phyloP scores from a whole-genome alignment of 1,140 invertebrate species.

The Meteorus sp. region DNA sequence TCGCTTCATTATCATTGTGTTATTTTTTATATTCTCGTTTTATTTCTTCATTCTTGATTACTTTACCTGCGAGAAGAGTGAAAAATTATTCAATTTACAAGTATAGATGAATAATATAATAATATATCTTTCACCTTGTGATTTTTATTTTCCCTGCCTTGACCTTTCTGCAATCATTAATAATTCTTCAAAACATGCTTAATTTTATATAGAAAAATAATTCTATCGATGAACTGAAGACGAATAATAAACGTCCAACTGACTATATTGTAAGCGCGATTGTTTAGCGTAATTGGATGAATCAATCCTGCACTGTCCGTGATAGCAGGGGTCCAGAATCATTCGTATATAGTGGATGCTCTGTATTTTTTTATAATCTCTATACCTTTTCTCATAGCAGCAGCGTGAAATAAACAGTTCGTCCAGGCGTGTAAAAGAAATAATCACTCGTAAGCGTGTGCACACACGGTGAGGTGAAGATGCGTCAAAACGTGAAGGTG shows the following conservation, averaged over 20 bases:
- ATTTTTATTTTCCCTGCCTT: slow-evolving; percentile 14
- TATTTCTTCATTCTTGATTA: not conserved
- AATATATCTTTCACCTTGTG: no score
- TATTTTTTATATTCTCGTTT: not conserved
- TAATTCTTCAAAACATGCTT: not conserved
- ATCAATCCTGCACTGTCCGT: slow-evolving; percentile 33
- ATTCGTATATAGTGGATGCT: not conserved
- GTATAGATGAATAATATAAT: slow-evolving; percentile 28
- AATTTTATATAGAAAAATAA: not conserved
- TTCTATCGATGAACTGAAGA: not conserved
- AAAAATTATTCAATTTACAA: slow-evolving; percentile 32
- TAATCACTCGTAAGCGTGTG: slow-evolving; percentile 22
- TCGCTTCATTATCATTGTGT: not conserved
- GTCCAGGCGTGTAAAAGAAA: slow-evolving; percentile 34
- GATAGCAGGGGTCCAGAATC: slow-evolving; percentile 17
- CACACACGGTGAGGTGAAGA: slow-evolving; percentile 39
- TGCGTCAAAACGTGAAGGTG: slow-evolving; percentile 42
- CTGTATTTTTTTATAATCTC: slow-evolving; percentile 10
- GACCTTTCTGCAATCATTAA: slow-evolving; percentile 15
- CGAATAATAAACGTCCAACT: no score
- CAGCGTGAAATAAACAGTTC: slow-evolving; percentile 21
- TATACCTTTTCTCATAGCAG: not conserved
- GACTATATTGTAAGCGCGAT: slow-evolving; percentile 32
- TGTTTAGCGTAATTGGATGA: slow-evolving; percentile 54
- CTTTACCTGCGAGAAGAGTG: slow-evolving; percentile 7